Percentiles rank a stretch among this genome's conserved stretches.
Conservation (phyloP, 1,140 invertebrate species). For the Drosophila busckii region DNA sequence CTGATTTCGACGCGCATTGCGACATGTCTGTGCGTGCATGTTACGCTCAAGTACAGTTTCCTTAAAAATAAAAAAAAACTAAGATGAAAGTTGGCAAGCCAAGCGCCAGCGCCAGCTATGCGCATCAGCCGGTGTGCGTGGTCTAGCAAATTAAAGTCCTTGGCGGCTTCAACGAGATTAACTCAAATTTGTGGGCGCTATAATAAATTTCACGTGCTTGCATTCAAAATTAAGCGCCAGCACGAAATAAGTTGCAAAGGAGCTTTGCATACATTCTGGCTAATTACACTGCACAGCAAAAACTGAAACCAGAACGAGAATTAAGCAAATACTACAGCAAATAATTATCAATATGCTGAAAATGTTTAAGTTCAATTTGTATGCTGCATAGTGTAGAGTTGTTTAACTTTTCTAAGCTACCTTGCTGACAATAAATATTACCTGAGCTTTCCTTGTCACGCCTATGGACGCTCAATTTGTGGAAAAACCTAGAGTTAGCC, state of each 20-base stretch:
- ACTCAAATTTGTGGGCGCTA: conserved; percentile 69
- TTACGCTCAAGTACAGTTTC: too few relatives aligned
- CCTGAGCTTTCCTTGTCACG: conserved; percentile 57
- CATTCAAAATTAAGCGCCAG: conserved; percentile 68
- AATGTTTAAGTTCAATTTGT: background rate
- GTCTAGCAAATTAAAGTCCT: conserved; percentile 6
- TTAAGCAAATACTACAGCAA: too few relatives aligned
- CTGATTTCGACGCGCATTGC: too few relatives aligned
- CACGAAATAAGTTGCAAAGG: conserved; percentile 50
- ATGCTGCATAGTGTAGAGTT: conserved; percentile 28
- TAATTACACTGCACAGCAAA: conserved; percentile 53
- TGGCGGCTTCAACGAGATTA: conserved; percentile 50
- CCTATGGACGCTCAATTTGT: conserved; percentile 57
- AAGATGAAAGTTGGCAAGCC: background rate
- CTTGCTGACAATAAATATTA: conserved; percentile 55
- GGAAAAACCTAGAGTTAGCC: conserved; percentile 9
- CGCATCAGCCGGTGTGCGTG: conserved; percentile 24
- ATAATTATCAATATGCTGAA: too few relatives aligned
- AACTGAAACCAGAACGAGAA: background rate
- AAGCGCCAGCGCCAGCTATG: conserved; percentile 21
- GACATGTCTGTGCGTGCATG: too few relatives aligned
- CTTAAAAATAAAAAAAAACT: too few relatives aligned
- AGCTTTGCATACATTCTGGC: conserved; percentile 28
- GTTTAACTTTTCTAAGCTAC: conserved; percentile 24
- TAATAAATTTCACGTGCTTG: conserved; percentile 62